Percentiles rank a stretch among this genome's conserved stretches.
Conservation (phyloP, 1,140 invertebrate genomes). For the Mactra quadrangularis region DNA sequence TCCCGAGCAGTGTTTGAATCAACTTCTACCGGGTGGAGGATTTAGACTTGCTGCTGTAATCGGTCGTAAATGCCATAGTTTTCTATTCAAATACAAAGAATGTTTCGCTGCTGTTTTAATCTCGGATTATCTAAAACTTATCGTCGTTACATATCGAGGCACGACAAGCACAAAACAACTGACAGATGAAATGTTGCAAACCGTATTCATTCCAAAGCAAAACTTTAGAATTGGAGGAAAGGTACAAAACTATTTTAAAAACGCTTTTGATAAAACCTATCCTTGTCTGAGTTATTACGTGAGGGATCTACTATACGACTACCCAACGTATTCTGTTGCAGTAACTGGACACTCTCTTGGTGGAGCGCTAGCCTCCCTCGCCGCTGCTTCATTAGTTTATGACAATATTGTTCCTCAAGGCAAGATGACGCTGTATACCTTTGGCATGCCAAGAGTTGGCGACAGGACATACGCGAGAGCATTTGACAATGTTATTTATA, state of each 20-base stretch:
- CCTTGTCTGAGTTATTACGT: neutral
- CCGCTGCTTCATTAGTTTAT: constrained; percentile 14
- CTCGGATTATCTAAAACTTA: neutral
- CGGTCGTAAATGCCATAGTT: no score
- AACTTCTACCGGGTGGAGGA: no score
- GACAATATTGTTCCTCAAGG: neutral
- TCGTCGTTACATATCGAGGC: constrained; percentile 9
- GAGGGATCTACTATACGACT: neutral
- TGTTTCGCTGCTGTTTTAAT: constrained; percentile 17
- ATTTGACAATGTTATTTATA: constrained; percentile 3
- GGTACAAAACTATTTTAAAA: constrained; percentile 10
- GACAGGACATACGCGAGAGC: constrained; percentile 11
- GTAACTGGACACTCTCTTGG: constrained; percentile 42
- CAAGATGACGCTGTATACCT: constrained; percentile 11
- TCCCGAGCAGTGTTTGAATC: no score
- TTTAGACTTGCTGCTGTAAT: no score
- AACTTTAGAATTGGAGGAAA: constrained; percentile 4
- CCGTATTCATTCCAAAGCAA: neutral
- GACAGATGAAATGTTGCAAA: neutral
- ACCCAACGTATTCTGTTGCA: constrained; percentile 8
- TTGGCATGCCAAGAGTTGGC: no score
- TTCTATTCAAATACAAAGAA: constrained; percentile 1
- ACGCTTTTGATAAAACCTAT: constrained; percentile 13
- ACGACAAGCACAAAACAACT: neutral
- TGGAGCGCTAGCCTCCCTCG: constrained; percentile 13